Percentiles rank a stretch among this genome's conserved stretches.
phyloP scores from a whole-genome alignment of 2,888 invertebrate species.

The Mechanitis messenoides region DNA sequence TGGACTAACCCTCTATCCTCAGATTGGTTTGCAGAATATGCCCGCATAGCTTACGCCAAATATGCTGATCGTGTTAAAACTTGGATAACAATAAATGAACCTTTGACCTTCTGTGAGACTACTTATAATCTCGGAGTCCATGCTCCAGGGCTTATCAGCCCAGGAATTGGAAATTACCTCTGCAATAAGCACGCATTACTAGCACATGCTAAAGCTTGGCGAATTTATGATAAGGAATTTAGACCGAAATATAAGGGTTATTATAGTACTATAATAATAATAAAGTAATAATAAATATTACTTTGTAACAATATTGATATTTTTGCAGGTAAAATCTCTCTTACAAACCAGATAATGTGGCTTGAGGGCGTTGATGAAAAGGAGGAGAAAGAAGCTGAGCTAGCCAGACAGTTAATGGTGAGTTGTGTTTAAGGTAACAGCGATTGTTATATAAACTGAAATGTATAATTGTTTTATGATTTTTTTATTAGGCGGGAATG shows the following conservation, averaged over 20 bases:
- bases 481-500: constrained; percentile 28
- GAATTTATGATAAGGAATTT: constrained; percentile 75
- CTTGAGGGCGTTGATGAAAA: constrained; percentile 60
- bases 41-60: constrained; percentile 70
- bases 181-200: constrained; percentile 79
- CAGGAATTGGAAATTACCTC: constrained; percentile 72
- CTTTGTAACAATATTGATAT: constrained; percentile 39
- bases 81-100: constrained; percentile 87
- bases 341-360: constrained; percentile 53
- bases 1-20: constrained; percentile 80
- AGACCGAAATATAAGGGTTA: constrained; percentile 63
- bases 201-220: constrained; percentile 79
- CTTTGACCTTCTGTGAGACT: constrained; percentile 58
- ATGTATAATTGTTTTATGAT: constrained; percentile 15
- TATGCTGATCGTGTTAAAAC: constrained; percentile 78
- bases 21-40: constrained; percentile 78
- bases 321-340: constrained; percentile 39
- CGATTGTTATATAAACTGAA: too few relatives aligned
- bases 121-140: constrained; percentile 56
- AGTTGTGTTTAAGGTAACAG: background rate
- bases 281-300: constrained; percentile 26
- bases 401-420: constrained; percentile 28
- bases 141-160: constrained; percentile 46
- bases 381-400: constrained; percentile 71
- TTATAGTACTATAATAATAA: constrained; percentile 28